phyloP scores from a whole-genome alignment of 2,797 vertebrate genomes.

The Malacoraja senta region DNA sequence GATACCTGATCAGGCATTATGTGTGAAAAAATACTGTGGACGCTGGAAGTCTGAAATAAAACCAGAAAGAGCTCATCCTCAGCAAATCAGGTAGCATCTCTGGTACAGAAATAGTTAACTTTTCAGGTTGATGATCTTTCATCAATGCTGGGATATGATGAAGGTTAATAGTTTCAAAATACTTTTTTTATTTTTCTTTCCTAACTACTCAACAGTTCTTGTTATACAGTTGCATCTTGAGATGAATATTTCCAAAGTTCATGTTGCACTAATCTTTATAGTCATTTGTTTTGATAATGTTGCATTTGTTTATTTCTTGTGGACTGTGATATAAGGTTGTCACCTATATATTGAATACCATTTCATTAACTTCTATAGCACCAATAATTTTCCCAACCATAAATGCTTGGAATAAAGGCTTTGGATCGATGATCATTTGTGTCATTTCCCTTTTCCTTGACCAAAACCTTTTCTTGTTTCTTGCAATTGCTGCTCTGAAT shows the following conservation, averaged over 20 bases:
- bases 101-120: not conserved
- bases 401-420: slow-evolving; percentile 21
- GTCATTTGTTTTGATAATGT: not conserved
- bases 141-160: not conserved
- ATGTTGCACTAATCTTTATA: not conserved
- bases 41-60: no score
- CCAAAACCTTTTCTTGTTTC: not conserved
- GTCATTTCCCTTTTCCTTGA: not conserved
- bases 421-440: not conserved
- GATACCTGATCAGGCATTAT: not conserved
- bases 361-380: not conserved
- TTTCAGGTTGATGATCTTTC: not conserved
- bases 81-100: no score
- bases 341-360: not conserved
- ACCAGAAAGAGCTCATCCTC: no score
- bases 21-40: no score
- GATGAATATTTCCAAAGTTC: not conserved
- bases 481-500: not conserved
- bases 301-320: slow-evolving; percentile 6
- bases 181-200: not conserved
- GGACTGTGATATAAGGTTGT: not conserved
- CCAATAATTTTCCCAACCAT: not conserved
- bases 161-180: not conserved
- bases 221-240: slow-evolving; percentile 9
- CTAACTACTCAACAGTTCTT: not conserved